phyloP scores from a whole-genome alignment of 2,888 invertebrate genomes.

The Odontocerum albicorne region DNA sequence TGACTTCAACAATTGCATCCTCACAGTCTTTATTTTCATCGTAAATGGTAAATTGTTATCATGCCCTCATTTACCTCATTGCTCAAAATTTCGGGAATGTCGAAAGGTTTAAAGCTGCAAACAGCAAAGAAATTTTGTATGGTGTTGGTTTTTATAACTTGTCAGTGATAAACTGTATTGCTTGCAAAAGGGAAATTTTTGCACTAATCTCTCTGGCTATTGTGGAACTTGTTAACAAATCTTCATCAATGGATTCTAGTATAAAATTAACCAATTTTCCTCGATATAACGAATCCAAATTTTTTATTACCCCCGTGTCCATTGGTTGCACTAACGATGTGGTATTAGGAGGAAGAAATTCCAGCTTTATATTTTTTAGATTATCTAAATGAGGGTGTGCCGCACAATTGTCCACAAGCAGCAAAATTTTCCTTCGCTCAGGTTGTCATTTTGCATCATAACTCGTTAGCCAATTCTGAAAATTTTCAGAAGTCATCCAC shows the following conservation, averaged over 20 bases:
- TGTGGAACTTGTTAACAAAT: slow-evolving; percentile 6
- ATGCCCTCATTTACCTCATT: no score
- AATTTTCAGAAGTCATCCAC: slow-evolving; percentile 27
- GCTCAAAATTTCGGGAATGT: no score
- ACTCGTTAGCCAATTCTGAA: slow-evolving; percentile 19
- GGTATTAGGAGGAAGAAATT: slow-evolving; percentile 32
- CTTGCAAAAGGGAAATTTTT: slow-evolving; percentile 17
- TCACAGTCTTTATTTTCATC: no score
- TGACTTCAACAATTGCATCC: no score
- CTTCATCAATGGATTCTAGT: slow-evolving; percentile 30
- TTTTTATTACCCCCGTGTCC: slow-evolving; percentile 29
- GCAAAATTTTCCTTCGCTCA: slow-evolving; percentile 32
- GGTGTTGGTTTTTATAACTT: slow-evolving; percentile 23
- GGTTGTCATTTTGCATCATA: slow-evolving; percentile 32
- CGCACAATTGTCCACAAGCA: slow-evolving; percentile 33
- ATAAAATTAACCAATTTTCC: slow-evolving; percentile 34
- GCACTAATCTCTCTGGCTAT: slow-evolving; percentile 23
- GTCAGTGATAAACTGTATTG: slow-evolving; percentile 31
- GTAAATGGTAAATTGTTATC: no score
- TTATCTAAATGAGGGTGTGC: slow-evolving; percentile 26
- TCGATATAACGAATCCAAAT: slow-evolving; percentile 29
- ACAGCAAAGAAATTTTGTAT: slow-evolving; percentile 31
- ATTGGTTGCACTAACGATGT: slow-evolving; percentile 27
- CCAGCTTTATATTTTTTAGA: slow-evolving; percentile 32
- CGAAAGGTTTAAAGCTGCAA: slow-evolving; percentile 32